Conservation (phyloP, 2,797 vertebrate species). For the Neostethus bicornis region DNA sequence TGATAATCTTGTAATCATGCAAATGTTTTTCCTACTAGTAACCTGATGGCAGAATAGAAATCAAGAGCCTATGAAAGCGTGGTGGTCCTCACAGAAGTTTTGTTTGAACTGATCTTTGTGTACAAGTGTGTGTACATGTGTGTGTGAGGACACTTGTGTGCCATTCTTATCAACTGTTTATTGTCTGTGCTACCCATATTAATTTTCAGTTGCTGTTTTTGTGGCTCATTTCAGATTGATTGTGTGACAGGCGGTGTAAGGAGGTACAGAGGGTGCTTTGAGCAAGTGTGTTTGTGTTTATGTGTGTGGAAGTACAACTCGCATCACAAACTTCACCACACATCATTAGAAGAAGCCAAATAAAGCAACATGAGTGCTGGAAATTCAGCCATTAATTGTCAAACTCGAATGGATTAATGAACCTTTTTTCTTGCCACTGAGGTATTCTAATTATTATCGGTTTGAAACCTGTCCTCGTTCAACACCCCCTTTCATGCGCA, state of each 20-base stretch:
- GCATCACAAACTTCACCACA: slow-evolving; percentile 44
- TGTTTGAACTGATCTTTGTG: slow-evolving; percentile 62
- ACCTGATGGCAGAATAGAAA: slow-evolving; percentile 49
- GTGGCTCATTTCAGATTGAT: slow-evolving; percentile 57
- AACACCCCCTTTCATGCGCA: slow-evolving; percentile 27
- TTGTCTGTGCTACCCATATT: slow-evolving; percentile 61
- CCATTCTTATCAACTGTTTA: slow-evolving; percentile 63
- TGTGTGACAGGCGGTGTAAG: slow-evolving; percentile 30
- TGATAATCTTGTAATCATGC: slow-evolving; percentile 31
- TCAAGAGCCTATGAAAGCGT: slow-evolving; percentile 37
- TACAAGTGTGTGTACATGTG: slow-evolving; percentile 15
- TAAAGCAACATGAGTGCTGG: slow-evolving; percentile 61
- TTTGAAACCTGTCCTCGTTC: slow-evolving; percentile 56
- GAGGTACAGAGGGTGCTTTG: slow-evolving; percentile 14
- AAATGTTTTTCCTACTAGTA: slow-evolving; percentile 33
- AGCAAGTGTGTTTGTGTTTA: slow-evolving; percentile 14
- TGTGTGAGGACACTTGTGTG: slow-evolving; percentile 30
- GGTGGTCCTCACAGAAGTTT: slow-evolving; percentile 33
- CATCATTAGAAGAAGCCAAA: slow-evolving; percentile 72
- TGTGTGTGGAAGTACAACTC: slow-evolving; percentile 17
- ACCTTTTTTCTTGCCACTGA: slow-evolving; percentile 66
- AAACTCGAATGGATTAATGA: slow-evolving; percentile 75
- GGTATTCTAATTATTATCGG: slow-evolving; percentile 69
- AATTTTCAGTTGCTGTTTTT: slow-evolving; percentile 59
- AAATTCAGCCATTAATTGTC: slow-evolving; percentile 63